A percentile compares a stretch with the other conserved stretches of the same genome.
Conservation (phyloP, 2,113 vertebrate genomes). For the Crotalus tigris region DNA sequence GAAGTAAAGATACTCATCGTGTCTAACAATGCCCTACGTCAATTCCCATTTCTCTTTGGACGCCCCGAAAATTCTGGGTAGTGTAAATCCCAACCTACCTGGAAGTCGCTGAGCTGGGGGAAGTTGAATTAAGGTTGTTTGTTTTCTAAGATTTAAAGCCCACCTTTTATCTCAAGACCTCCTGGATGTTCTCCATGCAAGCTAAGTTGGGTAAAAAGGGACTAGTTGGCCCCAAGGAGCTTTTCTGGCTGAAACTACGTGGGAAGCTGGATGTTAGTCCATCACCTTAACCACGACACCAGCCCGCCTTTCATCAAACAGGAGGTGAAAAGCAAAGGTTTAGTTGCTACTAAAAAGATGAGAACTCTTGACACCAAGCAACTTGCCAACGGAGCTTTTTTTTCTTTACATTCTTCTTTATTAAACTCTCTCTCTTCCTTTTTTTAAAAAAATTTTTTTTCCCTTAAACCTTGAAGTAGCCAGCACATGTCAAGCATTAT, state of each 20-base stretch:
- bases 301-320: not conserved
- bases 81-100: not conserved
- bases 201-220: not conserved
- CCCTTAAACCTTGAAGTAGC: conserved; percentile 54
- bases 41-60: not conserved
- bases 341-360: conserved; percentile 2
- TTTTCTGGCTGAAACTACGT: not conserved
- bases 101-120: not conserved
- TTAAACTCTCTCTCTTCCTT: not conserved
- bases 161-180: not conserved
- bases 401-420: not conserved
- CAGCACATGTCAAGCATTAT: conserved; percentile 60
- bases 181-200: not conserved
- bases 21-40: not conserved
- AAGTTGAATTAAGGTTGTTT: not conserved
- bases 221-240: not conserved
- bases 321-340: not conserved
- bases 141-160: not conserved
- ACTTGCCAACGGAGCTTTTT: not conserved
- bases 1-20: not conserved
- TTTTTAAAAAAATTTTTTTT: conserved; percentile 18
- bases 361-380: not conserved
- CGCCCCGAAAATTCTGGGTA: not conserved
- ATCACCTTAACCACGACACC: not conserved
- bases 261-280: not conserved